Conservation (phyloP, 2,888 invertebrate species). For the Phania funesta region DNA sequence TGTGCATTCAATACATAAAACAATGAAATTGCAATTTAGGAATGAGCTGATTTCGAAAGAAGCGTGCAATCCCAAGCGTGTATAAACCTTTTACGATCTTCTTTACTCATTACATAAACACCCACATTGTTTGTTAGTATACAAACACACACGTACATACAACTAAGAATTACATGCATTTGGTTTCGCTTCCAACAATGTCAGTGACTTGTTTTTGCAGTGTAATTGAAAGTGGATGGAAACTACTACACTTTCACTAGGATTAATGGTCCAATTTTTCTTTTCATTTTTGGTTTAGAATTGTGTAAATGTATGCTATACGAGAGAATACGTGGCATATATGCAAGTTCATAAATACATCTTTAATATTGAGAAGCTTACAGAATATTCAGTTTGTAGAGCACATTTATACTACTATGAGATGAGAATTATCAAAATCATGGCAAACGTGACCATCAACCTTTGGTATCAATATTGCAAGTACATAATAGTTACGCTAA, state of each 20-base stretch:
- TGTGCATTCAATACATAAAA: background rate
- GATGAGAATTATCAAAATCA: background rate
- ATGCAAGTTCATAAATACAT: background rate
- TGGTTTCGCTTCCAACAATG: background rate
- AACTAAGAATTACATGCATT: background rate
- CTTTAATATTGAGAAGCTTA: background rate
- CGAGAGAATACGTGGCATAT: background rate
- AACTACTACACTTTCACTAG: background rate
- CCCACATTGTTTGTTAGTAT: background rate
- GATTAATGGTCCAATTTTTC: conserved; percentile 13
- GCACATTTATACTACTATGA: background rate
- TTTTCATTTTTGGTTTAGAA: background rate
- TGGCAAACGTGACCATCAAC: conserved; percentile 11
- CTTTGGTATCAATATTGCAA: background rate
- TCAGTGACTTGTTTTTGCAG: background rate
- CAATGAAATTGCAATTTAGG: background rate
- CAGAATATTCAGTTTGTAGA: conserved; percentile 1
- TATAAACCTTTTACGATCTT: background rate
- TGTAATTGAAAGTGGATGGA: background rate
- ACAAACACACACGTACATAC: background rate
- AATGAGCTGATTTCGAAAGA: background rate
- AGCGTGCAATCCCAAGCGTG: background rate
- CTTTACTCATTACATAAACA: background rate
- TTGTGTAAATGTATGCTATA: background rate
- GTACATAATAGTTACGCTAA: background rate